Evolutionary conservation across 1,140 invertebrate genomes (phyloP), one percentile per base, ranked within the genome.

Genomic region (Danaus melanippus): DNA sequence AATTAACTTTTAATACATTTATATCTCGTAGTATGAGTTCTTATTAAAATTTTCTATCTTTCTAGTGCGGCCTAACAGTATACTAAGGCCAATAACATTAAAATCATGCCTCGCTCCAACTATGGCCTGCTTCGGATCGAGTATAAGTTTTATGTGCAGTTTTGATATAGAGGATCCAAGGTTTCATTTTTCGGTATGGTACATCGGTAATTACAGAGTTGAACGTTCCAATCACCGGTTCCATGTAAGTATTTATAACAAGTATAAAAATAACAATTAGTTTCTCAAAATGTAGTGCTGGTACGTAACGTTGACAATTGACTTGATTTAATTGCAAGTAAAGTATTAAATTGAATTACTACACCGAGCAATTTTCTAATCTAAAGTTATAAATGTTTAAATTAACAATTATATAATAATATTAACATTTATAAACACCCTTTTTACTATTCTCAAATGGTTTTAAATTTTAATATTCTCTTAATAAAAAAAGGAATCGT

Each of bases 151-250:
- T 10, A 55, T 12, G 9, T 69, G 64, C 46, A 50, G 43, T 48
- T 72, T 72, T 41, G 54, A 55, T 39, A 10, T 65, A 11, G 21
- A 53, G 5, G 67, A 69, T 46, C 11, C 56, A 9, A 49, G 49
- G 17, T 67, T 62, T 50, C 67, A 62, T 39, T 66, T 46, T 42
- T 66, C 64, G 0, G 60, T 63, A 10, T 71, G 69, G 69, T 58
- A 63, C n/a, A 47, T 71, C 12, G 69, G 69, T 5, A 54, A 60
- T 53, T 66, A 59, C 50, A 67, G 60, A 54, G 58, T 73, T 7
- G 65, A 72, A 47, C 51, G 67, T 0, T 66, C 57, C 12, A 69
- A 71, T 55, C 58, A 61, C 32, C 56, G 54, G 32, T 71, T 69
- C 55, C 46, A 63, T 40, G 69, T 71, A 55, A 71, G 67, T 63